A percentile compares a stretch with the other conserved stretches of the same genome.
phyloP scores from a whole-genome alignment of 1,140 invertebrate species.

The Drosophila simulans region DNA sequence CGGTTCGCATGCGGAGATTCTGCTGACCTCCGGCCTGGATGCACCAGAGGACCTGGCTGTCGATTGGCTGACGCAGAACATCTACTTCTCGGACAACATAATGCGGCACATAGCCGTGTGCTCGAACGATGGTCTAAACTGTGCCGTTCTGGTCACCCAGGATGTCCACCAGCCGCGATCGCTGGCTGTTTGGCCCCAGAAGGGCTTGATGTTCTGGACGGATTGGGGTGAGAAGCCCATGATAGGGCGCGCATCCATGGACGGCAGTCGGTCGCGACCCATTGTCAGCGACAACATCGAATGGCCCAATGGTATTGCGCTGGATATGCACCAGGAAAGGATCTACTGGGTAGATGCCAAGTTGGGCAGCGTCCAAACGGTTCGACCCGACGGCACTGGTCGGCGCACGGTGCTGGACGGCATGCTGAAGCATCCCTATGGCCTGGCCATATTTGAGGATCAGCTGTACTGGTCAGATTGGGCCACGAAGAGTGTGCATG shows the following conservation, averaged over 20 bases:
- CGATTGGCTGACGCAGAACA: conserved; percentile 91
- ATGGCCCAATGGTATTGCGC: conserved; percentile 95
- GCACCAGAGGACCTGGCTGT: conserved; percentile 91
- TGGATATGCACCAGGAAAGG: conserved; percentile 93
- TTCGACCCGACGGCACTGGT: conserved; percentile 90
- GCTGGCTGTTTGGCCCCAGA: conserved; percentile 87
- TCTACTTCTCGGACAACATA: conserved; percentile 92
- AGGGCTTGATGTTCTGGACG: conserved; percentile 93
- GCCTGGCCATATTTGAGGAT: conserved; percentile 94
- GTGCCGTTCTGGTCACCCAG: conserved; percentile 87
- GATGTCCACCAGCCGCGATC: conserved; percentile 87
- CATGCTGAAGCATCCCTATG: conserved; percentile 90
- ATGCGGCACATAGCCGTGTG: conserved; percentile 91
- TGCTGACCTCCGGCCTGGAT: conserved; percentile 88
- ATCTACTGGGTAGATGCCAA: conserved; percentile 93
- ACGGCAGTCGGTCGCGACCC: conserved; percentile 88
- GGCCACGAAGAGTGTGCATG: conserved; percentile 87
- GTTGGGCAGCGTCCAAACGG: conserved; percentile 89
- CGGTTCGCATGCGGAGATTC: conserved; percentile 86
- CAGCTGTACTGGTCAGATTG: conserved; percentile 95
- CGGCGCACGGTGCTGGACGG: conserved; percentile 87
- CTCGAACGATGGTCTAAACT: conserved; percentile 87
- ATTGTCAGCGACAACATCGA: conserved; percentile 88
- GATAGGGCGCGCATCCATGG: conserved; percentile 93
- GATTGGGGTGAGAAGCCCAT: conserved; percentile 91